Evolutionary conservation across 2,113 vertebrate species (phyloP), one percentile per base, ranked within the genome.

Genomic region (Pithys albifrons): DNA sequence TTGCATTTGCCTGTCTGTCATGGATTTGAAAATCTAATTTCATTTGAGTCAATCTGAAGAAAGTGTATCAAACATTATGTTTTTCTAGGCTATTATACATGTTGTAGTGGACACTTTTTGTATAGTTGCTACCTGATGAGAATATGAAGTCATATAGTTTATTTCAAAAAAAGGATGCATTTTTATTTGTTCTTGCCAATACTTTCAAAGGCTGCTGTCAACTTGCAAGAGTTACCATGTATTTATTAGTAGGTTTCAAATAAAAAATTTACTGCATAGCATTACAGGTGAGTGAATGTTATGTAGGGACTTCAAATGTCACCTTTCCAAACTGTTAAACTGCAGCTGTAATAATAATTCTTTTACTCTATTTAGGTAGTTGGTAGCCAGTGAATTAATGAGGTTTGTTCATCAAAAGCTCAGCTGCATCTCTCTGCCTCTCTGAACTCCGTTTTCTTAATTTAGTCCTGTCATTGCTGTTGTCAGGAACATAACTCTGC

Each of bases 311-410:
- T 94, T 59, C 62, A 89, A 89, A 75, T 85, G 65, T 81, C 62
- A 54, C 12, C 95, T 95, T 94, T 93, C 70, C 65, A 54, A 88
- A 76, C n/a, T 54, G 33, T 89, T 94, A 66, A 86, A 70, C 66
- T 78, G 23, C 28, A 77, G 23, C 57, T 86, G 33, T 83, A 93
- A 85, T 81, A 90, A 81, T 69, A 90, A 87, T 88, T 58, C 7
- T 61, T 93, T 46, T 91, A 69, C 90, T 94, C 71, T 91, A 10
- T 90, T 92, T 72, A 66, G 72, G 51, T 89, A 74, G 65, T 45
- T 82, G 35, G 27, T 93, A 72, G 37, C 41, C 4, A 4, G 49
- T 65, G 57, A 58, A 0, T 96, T 91, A 94, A 79, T 73, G 31
- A 92, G 24, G 25, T 91, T 80, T 95, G 27, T 71, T 97, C 48